phyloP scores from a whole-genome alignment of 2,888 invertebrate genomes.

The Epinotia demarniana region DNA sequence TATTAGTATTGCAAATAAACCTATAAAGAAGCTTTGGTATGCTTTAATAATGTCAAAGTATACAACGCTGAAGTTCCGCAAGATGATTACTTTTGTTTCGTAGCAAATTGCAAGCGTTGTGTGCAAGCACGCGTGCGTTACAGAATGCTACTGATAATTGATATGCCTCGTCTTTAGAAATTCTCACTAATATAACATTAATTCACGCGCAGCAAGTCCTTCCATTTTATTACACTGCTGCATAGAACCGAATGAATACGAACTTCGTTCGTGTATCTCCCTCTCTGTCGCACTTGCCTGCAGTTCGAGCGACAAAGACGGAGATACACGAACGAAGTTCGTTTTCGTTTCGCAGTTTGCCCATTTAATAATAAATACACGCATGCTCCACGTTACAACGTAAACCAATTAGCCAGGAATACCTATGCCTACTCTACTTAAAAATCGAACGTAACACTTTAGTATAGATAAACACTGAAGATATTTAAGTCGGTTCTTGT shows the following conservation, averaged over 20 bases:
- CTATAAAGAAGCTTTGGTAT: neutral
- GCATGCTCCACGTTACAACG: too few relatives aligned
- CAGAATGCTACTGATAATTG: conserved; percentile 12
- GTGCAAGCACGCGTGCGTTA: conserved; percentile 6
- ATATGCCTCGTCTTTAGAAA: neutral
- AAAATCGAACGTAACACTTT: too few relatives aligned
- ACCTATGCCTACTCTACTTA: too few relatives aligned
- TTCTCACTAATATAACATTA: neutral
- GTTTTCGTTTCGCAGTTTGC: too few relatives aligned
- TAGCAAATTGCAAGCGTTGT: conserved; percentile 11
- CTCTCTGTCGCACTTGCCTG: too few relatives aligned
- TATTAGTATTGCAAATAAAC: neutral
- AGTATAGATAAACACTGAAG: too few relatives aligned
- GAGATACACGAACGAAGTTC: too few relatives aligned
- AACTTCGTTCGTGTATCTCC: too few relatives aligned
- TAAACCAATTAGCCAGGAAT: too few relatives aligned
- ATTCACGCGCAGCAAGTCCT: neutral
- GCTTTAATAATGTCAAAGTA: neutral
- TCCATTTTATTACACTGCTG: neutral
- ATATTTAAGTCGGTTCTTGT: too few relatives aligned
- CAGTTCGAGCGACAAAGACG: too few relatives aligned
- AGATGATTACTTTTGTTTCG: neutral
- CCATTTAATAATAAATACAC: too few relatives aligned
- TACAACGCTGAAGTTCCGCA: neutral
- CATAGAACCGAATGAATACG: neutral